These are phyloP conservation scores for Onychomys arenicola DNA, from an alignment of 2,797 vertebrate species.

Conservation along the genomic window DNA sequence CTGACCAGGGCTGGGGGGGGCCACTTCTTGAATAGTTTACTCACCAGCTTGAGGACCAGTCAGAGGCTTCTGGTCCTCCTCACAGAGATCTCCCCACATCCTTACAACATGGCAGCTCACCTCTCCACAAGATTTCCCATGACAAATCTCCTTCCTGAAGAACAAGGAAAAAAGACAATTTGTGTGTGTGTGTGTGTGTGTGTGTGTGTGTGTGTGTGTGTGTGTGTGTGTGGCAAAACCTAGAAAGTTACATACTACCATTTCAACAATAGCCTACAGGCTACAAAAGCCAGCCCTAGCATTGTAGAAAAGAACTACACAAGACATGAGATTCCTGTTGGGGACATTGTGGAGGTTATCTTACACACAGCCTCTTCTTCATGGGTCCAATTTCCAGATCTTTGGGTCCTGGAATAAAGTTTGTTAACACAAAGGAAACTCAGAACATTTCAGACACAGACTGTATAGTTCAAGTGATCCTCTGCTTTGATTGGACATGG, in stretches of 20 bases:
- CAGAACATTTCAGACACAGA: not conserved
- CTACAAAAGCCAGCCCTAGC: not conserved
- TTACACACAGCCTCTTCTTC: not conserved
- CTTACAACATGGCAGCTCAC: not conserved
- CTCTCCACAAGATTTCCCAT: not conserved
- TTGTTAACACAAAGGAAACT: not conserved
- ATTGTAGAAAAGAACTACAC: not conserved
- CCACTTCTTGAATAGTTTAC: not conserved
- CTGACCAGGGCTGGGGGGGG: not conserved
- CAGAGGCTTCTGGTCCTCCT: not conserved
- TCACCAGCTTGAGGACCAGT: not conserved
- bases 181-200: too few relatives aligned
- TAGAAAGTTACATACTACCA: not conserved
- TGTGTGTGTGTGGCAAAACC: not conserved
- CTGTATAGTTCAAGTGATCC: not conserved
- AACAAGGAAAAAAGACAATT: slow-evolving; percentile 15
- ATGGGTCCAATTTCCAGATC: not conserved
- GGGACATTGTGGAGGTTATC: not conserved
- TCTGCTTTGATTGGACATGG: not conserved
- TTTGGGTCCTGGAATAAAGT: not conserved
- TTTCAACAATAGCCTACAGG: not conserved
- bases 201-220: too few relatives aligned
- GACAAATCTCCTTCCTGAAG: not conserved
- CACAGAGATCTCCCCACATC: not conserved
- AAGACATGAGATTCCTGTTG: not conserved